Evolutionary conservation across 1,140 invertebrate species (phyloP), one percentile per base, ranked within the genome.

Genomic region (Hydropsyche tenuis): DNA sequence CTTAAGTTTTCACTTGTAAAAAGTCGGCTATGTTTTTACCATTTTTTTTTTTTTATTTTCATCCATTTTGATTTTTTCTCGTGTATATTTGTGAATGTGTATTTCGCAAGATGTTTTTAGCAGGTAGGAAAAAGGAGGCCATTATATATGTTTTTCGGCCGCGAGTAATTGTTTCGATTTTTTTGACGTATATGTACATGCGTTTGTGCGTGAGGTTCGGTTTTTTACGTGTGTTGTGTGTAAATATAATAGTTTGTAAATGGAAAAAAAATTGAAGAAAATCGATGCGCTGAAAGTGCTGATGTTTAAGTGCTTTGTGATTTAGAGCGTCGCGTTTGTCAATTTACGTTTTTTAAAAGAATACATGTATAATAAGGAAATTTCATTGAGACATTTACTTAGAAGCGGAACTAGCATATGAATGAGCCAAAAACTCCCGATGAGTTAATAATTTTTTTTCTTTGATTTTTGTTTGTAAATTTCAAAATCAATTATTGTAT

Each of bases 61-160:
- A n/a, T n/a, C n/a, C n/a, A n/a, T n/a, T n/a, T n/a, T n/a, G n/a
- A n/a, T n/a, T 37, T 20, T 18, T 42, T 25, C 11, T 43, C 37
- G 25, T 64, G 14, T 30, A n/a, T 64, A 6, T 64, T 6, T 27
- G 27, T 42, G 30, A 16, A 30, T 63, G 16, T 63, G 60, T 63
- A 16, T 5, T 51, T 37, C 30, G 30, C 30, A 9, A 37, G n/a
- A n/a, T n/a, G n/a, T 60, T 5, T 23, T 56, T 60, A 27, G 20
- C 23, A 11, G 27, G 16, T 43, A 37, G 72, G 16, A 46, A 16
- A 30, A 56, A 69, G 27, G 72, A 71, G 75, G 75, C 75, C 75
- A 77, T 77, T 68, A 72, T 77, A 77, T 77, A 77, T 77, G 75
- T 77, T 77, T 76, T 77, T 77, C 75, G 75, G 75, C 75, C 73